Conservation (phyloP, 2,888 invertebrate species). For the Creontiades dilutus region DNA sequence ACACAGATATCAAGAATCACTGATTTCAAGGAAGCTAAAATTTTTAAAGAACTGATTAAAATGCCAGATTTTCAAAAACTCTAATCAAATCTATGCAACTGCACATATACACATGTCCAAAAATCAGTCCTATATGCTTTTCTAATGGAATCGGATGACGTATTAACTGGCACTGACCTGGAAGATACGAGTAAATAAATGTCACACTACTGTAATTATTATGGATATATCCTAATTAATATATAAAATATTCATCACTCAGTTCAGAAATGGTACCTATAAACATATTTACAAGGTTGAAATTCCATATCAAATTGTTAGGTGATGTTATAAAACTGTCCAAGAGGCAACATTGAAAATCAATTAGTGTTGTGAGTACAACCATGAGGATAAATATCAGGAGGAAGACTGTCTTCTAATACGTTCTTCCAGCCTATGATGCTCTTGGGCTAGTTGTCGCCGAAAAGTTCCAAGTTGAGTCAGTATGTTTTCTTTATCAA, state of each 20-base stretch:
- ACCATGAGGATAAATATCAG: conserved; percentile 62
- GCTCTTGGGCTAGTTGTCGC: conserved; percentile 75
- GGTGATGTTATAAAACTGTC: background rate
- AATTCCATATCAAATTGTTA: background rate
- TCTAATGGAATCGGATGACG: background rate
- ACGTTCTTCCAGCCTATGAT: conserved; percentile 75
- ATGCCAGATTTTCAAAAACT: background rate
- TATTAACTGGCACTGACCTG: background rate
- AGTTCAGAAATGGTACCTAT: background rate
- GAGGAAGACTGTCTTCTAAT: conserved; percentile 63
- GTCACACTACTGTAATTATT: background rate
- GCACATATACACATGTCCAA: background rate
- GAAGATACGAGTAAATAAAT: background rate
- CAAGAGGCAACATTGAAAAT: background rate
- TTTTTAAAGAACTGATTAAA: no score
- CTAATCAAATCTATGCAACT: background rate
- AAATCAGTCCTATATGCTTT: background rate
- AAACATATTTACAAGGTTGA: background rate
- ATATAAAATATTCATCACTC: background rate
- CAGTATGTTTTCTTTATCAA: conserved; percentile 74
- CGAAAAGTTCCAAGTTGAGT: conserved; percentile 76
- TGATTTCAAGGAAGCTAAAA: no score
- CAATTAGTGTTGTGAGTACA: conserved; percentile 54
- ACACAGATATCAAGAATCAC: background rate
- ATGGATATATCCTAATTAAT: background rate